Conservation (phyloP, 1,140 invertebrate genomes). For the Bombus ignitus region DNA sequence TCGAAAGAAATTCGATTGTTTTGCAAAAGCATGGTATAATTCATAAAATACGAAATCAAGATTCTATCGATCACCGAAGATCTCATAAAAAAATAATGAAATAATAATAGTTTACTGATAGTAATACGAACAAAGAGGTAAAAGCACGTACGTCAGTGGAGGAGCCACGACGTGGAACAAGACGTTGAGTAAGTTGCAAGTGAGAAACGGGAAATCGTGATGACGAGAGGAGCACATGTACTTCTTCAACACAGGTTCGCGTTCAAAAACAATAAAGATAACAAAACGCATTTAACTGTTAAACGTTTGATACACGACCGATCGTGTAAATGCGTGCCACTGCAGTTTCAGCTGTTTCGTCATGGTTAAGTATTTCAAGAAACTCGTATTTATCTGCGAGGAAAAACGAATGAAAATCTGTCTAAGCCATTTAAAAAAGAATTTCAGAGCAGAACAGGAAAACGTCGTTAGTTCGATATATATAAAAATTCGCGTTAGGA, state of each 20-base stretch:
- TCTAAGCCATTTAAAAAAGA: neutral
- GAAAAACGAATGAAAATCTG: neutral
- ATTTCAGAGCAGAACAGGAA: neutral
- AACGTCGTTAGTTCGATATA: neutral
- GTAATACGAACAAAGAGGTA: neutral
- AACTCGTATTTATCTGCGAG: slow-evolving; percentile 6
- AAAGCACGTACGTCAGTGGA: neutral
- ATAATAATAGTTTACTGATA: slow-evolving; percentile 6
- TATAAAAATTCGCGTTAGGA: slow-evolving; percentile 22
- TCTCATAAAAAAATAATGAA: neutral
- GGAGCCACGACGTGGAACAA: neutral
- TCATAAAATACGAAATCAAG: neutral
- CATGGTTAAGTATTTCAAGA: slow-evolving; percentile 4
- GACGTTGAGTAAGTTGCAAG: neutral
- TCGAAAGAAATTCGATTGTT: neutral
- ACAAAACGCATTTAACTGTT: slow-evolving; percentile 26
- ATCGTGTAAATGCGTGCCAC: slow-evolving; percentile 1
- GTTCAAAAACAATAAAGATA: slow-evolving; percentile 12
- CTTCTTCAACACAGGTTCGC: slow-evolving; percentile 1
- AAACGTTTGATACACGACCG: neutral
- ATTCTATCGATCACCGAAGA: slow-evolving; percentile 15
- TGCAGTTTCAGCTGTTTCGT: slow-evolving; percentile 27
- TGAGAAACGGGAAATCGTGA: neutral
- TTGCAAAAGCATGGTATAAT: too few species aligned
- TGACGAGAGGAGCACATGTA: slow-evolving; percentile 33